Evolutionary conservation across 2,113 vertebrate species (phyloP).

Genomic region (Clarias batrachus): DNA sequence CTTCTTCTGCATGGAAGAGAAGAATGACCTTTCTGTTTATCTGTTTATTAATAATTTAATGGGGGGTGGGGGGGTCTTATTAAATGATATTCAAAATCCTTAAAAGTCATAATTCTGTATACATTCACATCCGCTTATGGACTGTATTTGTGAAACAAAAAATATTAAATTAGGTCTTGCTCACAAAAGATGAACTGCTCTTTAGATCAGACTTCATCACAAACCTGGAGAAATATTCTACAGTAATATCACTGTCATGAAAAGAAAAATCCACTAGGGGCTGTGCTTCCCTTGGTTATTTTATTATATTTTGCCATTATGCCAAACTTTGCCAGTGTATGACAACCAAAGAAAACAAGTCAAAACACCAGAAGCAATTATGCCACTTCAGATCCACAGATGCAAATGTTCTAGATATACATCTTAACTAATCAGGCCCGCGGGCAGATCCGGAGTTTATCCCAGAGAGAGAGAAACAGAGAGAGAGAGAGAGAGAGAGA

Average conservation of each 20-base stretch:
- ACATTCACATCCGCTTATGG: background rate
- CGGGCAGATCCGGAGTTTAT: background rate
- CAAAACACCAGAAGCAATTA: constrained; percentile 4
- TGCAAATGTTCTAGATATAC: background rate
- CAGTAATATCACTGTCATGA: constrained; percentile 54
- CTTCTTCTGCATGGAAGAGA: background rate
- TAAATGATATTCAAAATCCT: background rate
- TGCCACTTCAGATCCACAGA: background rate
- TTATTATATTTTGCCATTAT: background rate
- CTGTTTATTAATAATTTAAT: background rate
- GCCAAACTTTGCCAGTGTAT: background rate
- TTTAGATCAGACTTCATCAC: background rate
- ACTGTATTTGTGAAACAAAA: too few species aligned
- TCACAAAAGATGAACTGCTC: background rate
- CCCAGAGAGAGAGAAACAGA: background rate
- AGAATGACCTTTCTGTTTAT: background rate
- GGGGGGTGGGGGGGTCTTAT: too few species aligned
- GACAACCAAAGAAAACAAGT: background rate
- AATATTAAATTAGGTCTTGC: background rate
- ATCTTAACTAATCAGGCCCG: background rate
- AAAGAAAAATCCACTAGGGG: constrained; percentile 67
- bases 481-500: too few species aligned
- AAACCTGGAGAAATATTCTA: background rate
- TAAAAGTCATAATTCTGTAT: background rate
- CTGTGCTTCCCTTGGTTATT: constrained; percentile 56